Percentiles rank a stretch among this genome's conserved stretches.
Conservation (phyloP, 2,888 invertebrate species). For the Ceraclea dissimilis region DNA sequence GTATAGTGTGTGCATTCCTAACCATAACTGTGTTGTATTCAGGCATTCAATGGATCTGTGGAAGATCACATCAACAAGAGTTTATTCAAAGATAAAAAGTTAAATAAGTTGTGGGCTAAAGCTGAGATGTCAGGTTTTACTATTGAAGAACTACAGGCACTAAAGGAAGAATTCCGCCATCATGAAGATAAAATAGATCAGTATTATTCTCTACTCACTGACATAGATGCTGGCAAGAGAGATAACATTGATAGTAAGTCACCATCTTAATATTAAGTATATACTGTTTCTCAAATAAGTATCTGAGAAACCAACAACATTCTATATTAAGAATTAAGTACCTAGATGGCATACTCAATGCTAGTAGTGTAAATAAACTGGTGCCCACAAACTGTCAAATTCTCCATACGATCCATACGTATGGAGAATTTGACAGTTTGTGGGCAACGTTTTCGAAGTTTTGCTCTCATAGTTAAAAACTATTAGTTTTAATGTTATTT, state of each 20-base stretch:
- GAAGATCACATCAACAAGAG: conserved; percentile 65
- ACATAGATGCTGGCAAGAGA: conserved; percentile 53
- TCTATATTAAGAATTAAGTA: not conserved
- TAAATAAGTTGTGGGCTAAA: conserved; percentile 84
- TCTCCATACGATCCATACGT: no score
- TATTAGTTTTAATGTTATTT: no score
- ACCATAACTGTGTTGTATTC: not conserved
- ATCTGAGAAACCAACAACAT: not conserved
- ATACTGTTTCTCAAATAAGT: not conserved
- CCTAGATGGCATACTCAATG: no score
- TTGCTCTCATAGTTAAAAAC: no score
- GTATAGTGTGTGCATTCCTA: no score
- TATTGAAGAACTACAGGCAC: conserved; percentile 68
- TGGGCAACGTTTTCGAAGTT: no score
- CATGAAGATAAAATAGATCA: conserved; percentile 91
- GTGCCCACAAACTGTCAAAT: no score
- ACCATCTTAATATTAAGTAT: not conserved
- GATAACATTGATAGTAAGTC: conserved; percentile 60
- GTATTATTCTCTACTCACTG: conserved; percentile 71
- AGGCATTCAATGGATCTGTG: conserved; percentile 35
- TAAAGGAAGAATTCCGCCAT: conserved; percentile 84
- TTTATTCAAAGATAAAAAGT: conserved; percentile 81
- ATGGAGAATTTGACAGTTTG: no score
- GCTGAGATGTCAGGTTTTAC: conserved; percentile 85
- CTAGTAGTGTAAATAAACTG: no score